Evolutionary conservation across 2,797 vertebrate genomes (phyloP).

Genomic region (Oryzias dopingdopingensis): DNA sequence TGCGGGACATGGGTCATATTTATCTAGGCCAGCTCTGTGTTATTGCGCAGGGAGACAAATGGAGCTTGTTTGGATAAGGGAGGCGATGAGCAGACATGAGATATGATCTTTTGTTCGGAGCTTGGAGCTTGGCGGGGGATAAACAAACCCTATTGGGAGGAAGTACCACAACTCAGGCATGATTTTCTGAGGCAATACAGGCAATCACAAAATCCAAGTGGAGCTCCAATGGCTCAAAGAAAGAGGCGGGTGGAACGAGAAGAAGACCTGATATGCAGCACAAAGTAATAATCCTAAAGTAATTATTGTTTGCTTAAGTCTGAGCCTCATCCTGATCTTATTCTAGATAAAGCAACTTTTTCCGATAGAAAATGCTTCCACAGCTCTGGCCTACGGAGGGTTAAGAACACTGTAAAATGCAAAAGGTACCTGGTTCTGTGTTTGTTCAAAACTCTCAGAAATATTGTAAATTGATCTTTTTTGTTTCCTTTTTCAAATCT

Average conservation of each 20-base stretch:
- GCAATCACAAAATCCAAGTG: slow-evolving; percentile 33
- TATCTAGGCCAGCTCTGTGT: slow-evolving; percentile 67
- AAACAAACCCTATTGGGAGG: slow-evolving; percentile 54
- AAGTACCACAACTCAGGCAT: slow-evolving; percentile 32
- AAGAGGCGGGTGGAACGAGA: slow-evolving; percentile 17
- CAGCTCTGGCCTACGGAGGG: too few species aligned
- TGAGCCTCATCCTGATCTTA: neutral
- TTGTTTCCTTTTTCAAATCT: too few species aligned
- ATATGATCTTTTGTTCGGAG: slow-evolving; percentile 57
- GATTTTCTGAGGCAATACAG: slow-evolving; percentile 30
- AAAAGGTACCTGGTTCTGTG: too few species aligned
- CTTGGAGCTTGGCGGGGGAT: slow-evolving; percentile 41
- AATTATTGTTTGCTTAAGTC: slow-evolving; percentile 20
- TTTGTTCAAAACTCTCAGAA: too few species aligned
- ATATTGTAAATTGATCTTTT: too few species aligned
- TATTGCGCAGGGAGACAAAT: slow-evolving; percentile 63
- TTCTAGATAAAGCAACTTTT: too few species aligned
- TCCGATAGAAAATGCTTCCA: too few species aligned
- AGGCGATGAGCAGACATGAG: slow-evolving; percentile 58
- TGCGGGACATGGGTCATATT: slow-evolving; percentile 66
- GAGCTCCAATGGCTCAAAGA: slow-evolving; percentile 30
- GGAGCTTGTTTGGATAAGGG: slow-evolving; percentile 62
- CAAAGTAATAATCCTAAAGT: slow-evolving; percentile 30
- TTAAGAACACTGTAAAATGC: too few species aligned
- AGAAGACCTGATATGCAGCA: slow-evolving; percentile 28